Conservation (phyloP, 2,888 invertebrate species). For the Chaetogeoica ovagalla region DNA sequence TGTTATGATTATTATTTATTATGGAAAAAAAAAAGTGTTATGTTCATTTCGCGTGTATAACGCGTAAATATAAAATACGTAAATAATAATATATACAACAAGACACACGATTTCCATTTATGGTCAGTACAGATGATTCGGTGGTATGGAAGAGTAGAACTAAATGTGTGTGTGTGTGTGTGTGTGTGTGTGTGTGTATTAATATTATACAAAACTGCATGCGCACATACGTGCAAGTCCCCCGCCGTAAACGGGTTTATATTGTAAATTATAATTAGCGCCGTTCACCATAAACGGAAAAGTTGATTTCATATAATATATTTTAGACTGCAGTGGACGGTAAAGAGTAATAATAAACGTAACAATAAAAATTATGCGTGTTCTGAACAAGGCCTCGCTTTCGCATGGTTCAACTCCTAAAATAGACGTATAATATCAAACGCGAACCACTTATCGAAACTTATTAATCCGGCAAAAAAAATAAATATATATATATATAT, state of each 20-base stretch:
- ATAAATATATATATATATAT: too few relatives aligned
- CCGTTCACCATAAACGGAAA: conserved; percentile 29
- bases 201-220: conserved; percentile 3
- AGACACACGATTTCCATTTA: conserved; percentile 27
- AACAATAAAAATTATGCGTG: not conserved
- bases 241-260: conserved; percentile 15
- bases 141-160: not conserved
- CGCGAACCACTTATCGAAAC: not conserved
- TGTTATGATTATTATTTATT: too few relatives aligned
- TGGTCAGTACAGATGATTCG: conserved; percentile 26
- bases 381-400: not conserved
- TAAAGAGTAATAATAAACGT: conserved; percentile 15
- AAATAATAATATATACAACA: not conserved
- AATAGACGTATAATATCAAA: conserved; percentile 9
- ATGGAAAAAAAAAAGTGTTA: not conserved
- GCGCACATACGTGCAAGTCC: not conserved
- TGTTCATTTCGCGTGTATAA: not conserved
- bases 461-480: not conserved
- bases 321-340: conserved; percentile 1
- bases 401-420: conserved; percentile 7
- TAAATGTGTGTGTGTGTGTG: not conserved
- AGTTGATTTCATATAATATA: conserved; percentile 1
- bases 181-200: too few relatives aligned
- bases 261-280: conserved; percentile 28
- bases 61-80: not conserved